Conservation (phyloP, 2,888 invertebrate species). For the Candidula unifasciata region DNA sequence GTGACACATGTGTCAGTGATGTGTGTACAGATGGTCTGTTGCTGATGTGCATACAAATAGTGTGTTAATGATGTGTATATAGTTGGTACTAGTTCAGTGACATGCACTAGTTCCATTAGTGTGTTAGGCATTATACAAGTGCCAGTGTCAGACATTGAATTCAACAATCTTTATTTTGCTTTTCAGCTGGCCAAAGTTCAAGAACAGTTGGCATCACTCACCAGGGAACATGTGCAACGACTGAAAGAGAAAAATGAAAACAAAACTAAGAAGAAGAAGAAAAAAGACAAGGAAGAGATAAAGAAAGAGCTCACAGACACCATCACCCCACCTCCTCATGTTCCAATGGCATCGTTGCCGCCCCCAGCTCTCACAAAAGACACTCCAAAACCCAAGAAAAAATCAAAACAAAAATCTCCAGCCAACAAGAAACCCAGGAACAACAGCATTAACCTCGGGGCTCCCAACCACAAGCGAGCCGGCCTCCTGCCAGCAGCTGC, state of each 20-base stretch:
- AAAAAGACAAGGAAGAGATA: slow-evolving; percentile 67
- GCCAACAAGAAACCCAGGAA: slow-evolving; percentile 67
- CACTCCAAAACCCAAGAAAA: slow-evolving; percentile 66
- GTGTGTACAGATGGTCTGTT: too few species aligned
- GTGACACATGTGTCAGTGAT: too few species aligned
- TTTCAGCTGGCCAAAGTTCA: slow-evolving; percentile 88
- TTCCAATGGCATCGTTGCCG: slow-evolving; percentile 59
- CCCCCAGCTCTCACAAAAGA: slow-evolving; percentile 61
- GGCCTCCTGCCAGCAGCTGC: slow-evolving; percentile 54
- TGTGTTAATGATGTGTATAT: too few species aligned
- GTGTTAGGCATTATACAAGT: too few species aligned
- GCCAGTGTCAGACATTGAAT: too few species aligned
- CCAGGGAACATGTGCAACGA: slow-evolving; percentile 73
- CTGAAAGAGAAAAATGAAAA: slow-evolving; percentile 84
- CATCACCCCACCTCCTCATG: slow-evolving; percentile 53
- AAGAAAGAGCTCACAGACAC: slow-evolving; percentile 59
- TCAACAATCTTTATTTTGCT: too few species aligned
- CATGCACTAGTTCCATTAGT: too few species aligned
- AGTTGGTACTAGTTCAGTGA: too few species aligned
- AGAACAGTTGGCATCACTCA: slow-evolving; percentile 83
- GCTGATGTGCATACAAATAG: too few species aligned
- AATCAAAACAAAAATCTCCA: slow-evolving; percentile 69
- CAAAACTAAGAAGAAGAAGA: slow-evolving; percentile 79
- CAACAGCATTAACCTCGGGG: slow-evolving; percentile 62
- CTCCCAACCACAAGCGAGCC: slow-evolving; percentile 66